Conservation (phyloP, 2,888 invertebrate genomes). For the Hirtodrosophila histrioides region DNA sequence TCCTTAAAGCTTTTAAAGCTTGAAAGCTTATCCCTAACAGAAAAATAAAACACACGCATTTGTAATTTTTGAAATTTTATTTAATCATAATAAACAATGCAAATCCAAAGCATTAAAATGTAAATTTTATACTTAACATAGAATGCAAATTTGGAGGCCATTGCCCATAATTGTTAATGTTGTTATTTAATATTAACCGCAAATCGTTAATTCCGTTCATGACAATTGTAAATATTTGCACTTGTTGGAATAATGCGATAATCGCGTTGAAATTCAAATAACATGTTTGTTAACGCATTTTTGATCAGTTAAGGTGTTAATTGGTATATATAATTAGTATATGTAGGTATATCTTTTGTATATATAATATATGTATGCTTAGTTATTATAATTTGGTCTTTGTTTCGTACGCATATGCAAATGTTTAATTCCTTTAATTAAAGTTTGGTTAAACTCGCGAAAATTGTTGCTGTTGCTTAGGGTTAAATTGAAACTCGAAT, state of each 20-base stretch:
- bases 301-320: slow-evolving; percentile 31
- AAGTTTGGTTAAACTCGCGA: slow-evolving; percentile 62
- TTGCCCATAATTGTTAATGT: slow-evolving; percentile 29
- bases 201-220: slow-evolving; percentile 28
- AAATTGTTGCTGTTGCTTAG: slow-evolving; percentile 74
- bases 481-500: slow-evolving; percentile 71
- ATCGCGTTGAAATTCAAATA: slow-evolving; percentile 44
- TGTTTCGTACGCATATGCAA: slow-evolving; percentile 41
- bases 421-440: slow-evolving; percentile 47
- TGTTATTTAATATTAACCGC: slow-evolving; percentile 12
- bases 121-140: slow-evolving; percentile 56
- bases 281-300: slow-evolving; percentile 53
- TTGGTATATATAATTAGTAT: slow-evolving; percentile 14
- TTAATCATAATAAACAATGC: slow-evolving; percentile 70
- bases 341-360: slow-evolving; percentile 24
- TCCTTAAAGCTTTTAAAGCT: slow-evolving; percentile 9
- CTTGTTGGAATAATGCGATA: slow-evolving; percentile 40
- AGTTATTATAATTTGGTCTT: slow-evolving; percentile 71
- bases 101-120: slow-evolving; percentile 75
- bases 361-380: slow-evolving; percentile 41
- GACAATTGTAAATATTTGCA: slow-evolving; percentile 61
- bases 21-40: background rate
- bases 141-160: slow-evolving; percentile 30
- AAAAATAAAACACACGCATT: background rate
- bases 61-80: slow-evolving; percentile 44